A percentile compares a stretch with the other conserved stretches of the same genome.
Conservation (phyloP, 2,113 vertebrate species). For the Tonatia bakeri region DNA sequence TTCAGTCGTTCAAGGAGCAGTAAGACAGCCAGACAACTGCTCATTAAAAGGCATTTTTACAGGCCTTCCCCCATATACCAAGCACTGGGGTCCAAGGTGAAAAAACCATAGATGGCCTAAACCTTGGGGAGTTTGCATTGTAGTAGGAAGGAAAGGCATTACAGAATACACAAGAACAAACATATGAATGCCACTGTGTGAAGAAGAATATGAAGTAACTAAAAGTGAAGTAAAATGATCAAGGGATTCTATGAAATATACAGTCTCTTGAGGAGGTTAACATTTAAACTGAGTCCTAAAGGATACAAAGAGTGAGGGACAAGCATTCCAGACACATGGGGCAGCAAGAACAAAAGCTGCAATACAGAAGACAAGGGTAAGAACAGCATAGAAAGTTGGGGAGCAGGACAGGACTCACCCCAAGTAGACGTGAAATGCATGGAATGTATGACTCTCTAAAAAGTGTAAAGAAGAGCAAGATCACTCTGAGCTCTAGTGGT, state of each 20-base stretch:
- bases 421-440: background rate
- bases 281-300: background rate
- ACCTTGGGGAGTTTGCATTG: background rate
- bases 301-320: background rate
- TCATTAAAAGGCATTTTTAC: background rate
- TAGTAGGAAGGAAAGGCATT: background rate
- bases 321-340: no score
- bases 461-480: background rate
- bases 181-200: rapidly evolving
- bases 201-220: background rate
- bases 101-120: background rate
- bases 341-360: background rate
- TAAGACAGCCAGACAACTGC: background rate
- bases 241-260: background rate
- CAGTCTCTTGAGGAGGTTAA: background rate
- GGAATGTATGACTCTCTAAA: background rate
- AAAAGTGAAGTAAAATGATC: background rate
- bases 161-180: background rate
- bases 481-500: background rate
- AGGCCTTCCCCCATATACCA: background rate
- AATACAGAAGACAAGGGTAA: background rate
- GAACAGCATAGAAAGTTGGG: background rate
- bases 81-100: background rate
- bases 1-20: background rate
- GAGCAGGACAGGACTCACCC: background rate